These are phyloP conservation scores for Cremastinae sp. DNA, from an alignment of 2,888 invertebrate genomes.

Conservation along the genomic window DNA sequence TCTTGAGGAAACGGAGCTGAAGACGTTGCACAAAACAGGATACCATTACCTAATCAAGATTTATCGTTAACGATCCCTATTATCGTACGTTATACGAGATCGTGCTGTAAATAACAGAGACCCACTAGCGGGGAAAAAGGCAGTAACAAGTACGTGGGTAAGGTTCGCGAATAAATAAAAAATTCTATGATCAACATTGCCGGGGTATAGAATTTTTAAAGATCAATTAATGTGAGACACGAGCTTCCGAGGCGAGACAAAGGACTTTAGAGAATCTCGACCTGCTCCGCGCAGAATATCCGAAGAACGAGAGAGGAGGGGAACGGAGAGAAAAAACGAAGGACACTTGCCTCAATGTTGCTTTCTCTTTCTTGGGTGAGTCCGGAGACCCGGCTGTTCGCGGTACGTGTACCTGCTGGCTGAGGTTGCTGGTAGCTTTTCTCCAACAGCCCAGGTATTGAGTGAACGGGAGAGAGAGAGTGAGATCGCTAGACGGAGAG, in stretches of 20 bases:
- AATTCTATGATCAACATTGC: conserved; percentile 20
- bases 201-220: conserved; percentile 23
- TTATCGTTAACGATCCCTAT: too few species aligned
- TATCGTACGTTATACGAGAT: too few species aligned
- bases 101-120: too few species aligned
- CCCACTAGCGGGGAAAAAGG: too few species aligned
- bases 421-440: conserved; percentile 47
- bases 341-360: conserved; percentile 19
- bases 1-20: too few species aligned
- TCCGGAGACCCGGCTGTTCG: conserved; percentile 21
- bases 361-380: background rate
- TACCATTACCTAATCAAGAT: too few species aligned
- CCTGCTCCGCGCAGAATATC: conserved; percentile 11
- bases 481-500: background rate
- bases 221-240: conserved; percentile 41
- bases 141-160: too few species aligned
- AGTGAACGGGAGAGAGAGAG: conserved; percentile 31
- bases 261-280: conserved; percentile 39
- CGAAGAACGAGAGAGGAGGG: conserved; percentile 12
- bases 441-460: conserved; percentile 19
- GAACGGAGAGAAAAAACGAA: conserved; percentile 39
- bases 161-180: conserved; percentile 11
- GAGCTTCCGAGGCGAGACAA: conserved; percentile 54
- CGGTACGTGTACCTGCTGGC: conserved; percentile 44
- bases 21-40: too few species aligned